Evolutionary conservation across 2,797 vertebrate species (phyloP), one percentile per base, ranked within the genome.

Genomic region (Pseudopleuronectes americanus): DNA sequence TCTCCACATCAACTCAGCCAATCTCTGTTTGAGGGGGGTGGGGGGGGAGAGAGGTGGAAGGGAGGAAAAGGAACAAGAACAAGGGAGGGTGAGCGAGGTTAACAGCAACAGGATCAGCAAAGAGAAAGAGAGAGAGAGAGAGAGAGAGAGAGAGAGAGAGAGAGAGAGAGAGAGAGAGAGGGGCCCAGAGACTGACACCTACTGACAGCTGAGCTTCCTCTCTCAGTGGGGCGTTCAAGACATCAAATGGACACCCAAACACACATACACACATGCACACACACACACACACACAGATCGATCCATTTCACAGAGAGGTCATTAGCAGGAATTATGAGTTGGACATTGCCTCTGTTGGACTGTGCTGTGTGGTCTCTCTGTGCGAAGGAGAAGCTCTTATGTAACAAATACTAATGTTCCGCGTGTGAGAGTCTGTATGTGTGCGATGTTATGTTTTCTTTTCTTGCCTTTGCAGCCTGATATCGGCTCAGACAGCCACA

Each of bases 181-280:
- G n/a, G 43, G 71, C 71, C 68, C 78, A 64, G 73, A 5, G 67
- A 23, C 76, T 86, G 87, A 89, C 72, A 76, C 51, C 77, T 77
- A 77, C 84, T 83, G 88, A 88, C 91, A 92, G 91, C 90, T 89
- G 87, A 88, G 73, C 72, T 91, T 90, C 88, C 87, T 84, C 79
- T 80, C 76, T 87, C 76, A 67, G 77, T 24, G 75, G 71, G 84
- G 69, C 75, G 81, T 81, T 84, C 69, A 72, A 22, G 10, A 89
- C 85, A 84, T 88, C 90, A 89, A 89, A 92, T 87, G 82, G 86
- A 85, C 87, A 88, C 69, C 56, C 12, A 53, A 45, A 47, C 14
- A 49, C n/a, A 24, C 28, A 26, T 60, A 9, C 14, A 41, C 28
- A 45, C 43, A 38, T 28, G 7, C 24, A n/a, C n/a, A 10, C n/a